Conservation (phyloP, 2,888 invertebrate species). For the Chelonus formosanus region DNA sequence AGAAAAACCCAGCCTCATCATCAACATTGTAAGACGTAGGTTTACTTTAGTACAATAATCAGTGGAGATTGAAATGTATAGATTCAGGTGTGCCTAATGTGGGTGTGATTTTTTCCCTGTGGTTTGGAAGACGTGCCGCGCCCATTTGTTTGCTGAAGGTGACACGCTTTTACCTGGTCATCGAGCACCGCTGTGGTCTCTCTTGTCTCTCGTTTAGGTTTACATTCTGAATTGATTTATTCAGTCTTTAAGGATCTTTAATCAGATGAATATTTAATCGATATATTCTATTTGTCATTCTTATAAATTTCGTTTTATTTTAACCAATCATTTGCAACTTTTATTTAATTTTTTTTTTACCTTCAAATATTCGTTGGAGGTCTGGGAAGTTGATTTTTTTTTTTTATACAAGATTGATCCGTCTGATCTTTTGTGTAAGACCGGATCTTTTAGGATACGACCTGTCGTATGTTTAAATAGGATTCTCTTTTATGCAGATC, state of each 20-base stretch:
- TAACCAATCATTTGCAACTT: constrained; percentile 23
- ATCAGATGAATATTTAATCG: constrained; percentile 14
- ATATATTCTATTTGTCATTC: constrained; percentile 41
- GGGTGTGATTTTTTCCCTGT: constrained; percentile 45
- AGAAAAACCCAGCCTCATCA: no score
- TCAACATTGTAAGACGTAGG: no score
- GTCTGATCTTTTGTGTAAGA: constrained; percentile 7
- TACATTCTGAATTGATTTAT: constrained; percentile 40
- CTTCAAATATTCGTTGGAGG: constrained; percentile 32
- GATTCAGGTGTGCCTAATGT: constrained; percentile 42
- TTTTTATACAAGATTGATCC: constrained; percentile 10
- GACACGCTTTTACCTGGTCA: constrained; percentile 54
- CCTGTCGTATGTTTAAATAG: constrained; percentile 29
- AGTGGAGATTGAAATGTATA: constrained; percentile 22
- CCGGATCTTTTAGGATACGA: constrained; percentile 1
- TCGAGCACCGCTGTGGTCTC: constrained; percentile 28
- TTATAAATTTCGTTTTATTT: constrained; percentile 20
- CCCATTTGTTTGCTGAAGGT: constrained; percentile 58
- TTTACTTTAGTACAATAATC: no score
- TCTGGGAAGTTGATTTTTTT: constrained; percentile 18
- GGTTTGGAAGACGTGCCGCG: constrained; percentile 45
- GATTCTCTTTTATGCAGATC: constrained; percentile 5
- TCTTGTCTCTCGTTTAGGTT: constrained; percentile 19
- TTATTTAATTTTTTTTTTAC: constrained; percentile 13
- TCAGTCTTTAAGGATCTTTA: constrained; percentile 27